These are phyloP conservation scores for Oreortyx pictus DNA, from an alignment of 2,797 vertebrate genomes.

Conservation along the genomic window DNA sequence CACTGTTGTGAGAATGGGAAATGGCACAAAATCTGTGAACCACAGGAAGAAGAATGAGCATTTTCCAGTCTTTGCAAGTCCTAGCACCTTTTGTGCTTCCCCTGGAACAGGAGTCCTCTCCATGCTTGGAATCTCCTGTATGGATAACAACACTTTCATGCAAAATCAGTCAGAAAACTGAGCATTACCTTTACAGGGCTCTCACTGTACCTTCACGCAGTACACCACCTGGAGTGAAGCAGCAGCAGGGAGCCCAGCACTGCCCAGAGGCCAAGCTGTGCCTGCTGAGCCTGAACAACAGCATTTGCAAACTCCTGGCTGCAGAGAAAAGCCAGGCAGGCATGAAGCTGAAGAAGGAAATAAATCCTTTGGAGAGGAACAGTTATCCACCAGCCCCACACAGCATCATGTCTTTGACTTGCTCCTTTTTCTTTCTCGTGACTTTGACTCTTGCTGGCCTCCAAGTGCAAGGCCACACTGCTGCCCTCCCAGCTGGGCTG, in stretches of 20 bases:
- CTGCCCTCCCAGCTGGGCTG: not conserved
- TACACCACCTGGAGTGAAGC: not conserved
- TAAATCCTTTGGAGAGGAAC: not conserved
- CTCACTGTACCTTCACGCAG: not conserved
- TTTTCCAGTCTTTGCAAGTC: not conserved
- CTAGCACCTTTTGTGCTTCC: not conserved
- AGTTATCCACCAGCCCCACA: not conserved
- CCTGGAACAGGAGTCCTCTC: not conserved
- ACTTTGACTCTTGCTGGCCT: not conserved
- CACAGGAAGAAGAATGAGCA: not conserved
- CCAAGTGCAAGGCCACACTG: accelerated
- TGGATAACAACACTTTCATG: not conserved
- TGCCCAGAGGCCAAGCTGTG: not conserved
- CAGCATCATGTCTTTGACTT: not conserved
- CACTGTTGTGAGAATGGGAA: not conserved
- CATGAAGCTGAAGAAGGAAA: not conserved
- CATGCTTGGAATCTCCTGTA: not conserved
- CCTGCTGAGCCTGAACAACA: not conserved
- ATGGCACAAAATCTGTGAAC: not conserved
- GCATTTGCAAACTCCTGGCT: not conserved
- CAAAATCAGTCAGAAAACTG: not conserved
- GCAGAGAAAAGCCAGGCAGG: not conserved
- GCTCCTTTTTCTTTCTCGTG: not conserved
- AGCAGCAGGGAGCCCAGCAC: not conserved
- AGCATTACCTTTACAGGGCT: not conserved